phyloP scores from a whole-genome alignment of 2,888 invertebrate genomes.

The Icerya purchasi region DNA sequence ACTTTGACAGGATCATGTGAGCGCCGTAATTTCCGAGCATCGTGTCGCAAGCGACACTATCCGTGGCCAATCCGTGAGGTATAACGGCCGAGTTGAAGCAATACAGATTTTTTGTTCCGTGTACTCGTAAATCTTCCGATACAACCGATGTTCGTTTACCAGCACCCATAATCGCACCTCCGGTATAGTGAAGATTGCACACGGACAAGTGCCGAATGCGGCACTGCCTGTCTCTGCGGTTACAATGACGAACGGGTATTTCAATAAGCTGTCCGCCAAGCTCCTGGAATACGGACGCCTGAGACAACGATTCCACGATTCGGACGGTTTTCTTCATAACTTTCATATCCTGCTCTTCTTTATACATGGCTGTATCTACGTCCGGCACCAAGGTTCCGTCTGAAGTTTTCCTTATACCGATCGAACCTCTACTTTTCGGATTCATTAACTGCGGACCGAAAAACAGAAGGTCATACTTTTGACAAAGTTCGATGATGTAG shows the following conservation, averaged over 20 bases:
- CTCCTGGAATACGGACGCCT: not conserved
- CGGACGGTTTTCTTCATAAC: slow-evolving; percentile 4
- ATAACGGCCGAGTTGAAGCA: not conserved
- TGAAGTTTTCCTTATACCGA: too few relatives aligned
- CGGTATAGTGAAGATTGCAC: slow-evolving; percentile 1
- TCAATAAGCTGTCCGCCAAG: slow-evolving; percentile 1
- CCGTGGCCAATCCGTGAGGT: slow-evolving; percentile 4
- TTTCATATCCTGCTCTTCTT: slow-evolving; percentile 1
- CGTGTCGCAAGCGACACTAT: not conserved
- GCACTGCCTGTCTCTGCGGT: slow-evolving; percentile 2
- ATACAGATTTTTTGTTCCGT: slow-evolving; percentile 5
- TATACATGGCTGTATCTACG: slow-evolving; percentile 5
- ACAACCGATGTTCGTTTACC: slow-evolving; percentile 5
- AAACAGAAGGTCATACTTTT: slow-evolving; percentile 2
- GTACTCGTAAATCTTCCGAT: not conserved
- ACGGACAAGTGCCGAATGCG: slow-evolving; percentile 4
- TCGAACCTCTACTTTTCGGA: not conserved
- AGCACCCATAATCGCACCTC: slow-evolving; percentile 8
- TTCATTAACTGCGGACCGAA: slow-evolving; percentile 4
- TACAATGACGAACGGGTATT: slow-evolving; percentile 5
- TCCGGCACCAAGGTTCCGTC: not conserved
- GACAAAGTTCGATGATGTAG: not conserved
- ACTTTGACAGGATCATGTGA: not conserved
- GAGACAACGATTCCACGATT: slow-evolving; percentile 1
- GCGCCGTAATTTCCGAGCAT: slow-evolving; percentile 5